phyloP scores from a whole-genome alignment of 2,797 vertebrate species.

The Siniperca undulata region DNA sequence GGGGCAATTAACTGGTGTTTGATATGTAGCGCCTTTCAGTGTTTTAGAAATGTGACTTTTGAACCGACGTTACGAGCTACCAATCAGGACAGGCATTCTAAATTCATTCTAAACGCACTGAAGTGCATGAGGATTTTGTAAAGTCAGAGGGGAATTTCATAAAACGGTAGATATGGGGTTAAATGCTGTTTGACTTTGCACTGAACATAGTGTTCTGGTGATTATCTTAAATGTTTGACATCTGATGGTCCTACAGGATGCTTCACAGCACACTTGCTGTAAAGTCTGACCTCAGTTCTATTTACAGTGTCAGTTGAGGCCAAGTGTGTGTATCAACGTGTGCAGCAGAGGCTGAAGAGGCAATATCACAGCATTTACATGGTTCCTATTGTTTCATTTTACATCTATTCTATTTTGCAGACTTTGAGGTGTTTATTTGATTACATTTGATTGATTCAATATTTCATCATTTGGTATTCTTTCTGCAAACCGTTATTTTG shows the following conservation, averaged over 20 bases:
- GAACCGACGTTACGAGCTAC: neutral
- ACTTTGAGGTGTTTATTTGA: neutral
- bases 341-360: neutral
- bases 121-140: neutral
- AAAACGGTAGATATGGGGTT: neutral
- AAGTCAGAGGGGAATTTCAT: neutral
- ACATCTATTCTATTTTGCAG: neutral
- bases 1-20: neutral
- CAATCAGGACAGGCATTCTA: neutral
- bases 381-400: neutral
- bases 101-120: neutral
- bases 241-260: neutral
- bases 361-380: neutral
- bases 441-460: neutral
- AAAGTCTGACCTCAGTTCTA: neutral
- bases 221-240: constrained; percentile 5
- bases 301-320: neutral
- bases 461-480: neutral
- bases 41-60: neutral
- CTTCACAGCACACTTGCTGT: neutral
- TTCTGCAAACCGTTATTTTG: neutral
- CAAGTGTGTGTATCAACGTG: neutral
- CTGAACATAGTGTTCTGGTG: neutral
- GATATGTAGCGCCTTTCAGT: neutral
- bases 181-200: neutral